Evolutionary conservation across 2,888 invertebrate genomes (phyloP), one percentile per base, ranked within the genome.

Genomic region (Pilophorus perplexus): DNA sequence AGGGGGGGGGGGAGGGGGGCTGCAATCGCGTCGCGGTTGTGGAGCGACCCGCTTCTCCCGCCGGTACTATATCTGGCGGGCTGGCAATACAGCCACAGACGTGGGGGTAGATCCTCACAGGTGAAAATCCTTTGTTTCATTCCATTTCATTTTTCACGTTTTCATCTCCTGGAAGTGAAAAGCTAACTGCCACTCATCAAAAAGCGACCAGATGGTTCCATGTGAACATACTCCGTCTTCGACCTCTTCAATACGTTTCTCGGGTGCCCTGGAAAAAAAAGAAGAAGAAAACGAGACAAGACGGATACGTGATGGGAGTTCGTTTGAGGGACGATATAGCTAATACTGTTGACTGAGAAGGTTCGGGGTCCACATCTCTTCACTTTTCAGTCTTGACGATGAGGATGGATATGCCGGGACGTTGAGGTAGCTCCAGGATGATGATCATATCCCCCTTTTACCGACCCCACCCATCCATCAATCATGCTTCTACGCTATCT

Each of bases 361-460:
- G 46, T 2, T 22, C n/a, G 22, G n/a, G 23, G 23, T 23, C 46
- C 46, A 46, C 46, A 46, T 46, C 46, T 44, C 44, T 44, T 44
- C 44, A 10, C 46, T 23, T 25, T 46, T 46, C 23, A 12, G 23
- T 8, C 12, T 25, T 22, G 16, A 22, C 18, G 18, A 18, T 8
- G 44, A 4, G 44, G 22, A n/a, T 42, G 14, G 18, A 44, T 44
- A 22, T 18, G 4, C 8, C 3, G 1, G 42, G 42, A 1, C 6
- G 23, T n/a, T 22, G 23, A 22, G 46, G 46, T 3, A 14, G 46
- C 25, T 38, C 25, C 12, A 46, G 23, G 46, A n/a, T 46, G 46
- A 46, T 46, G 46, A 46, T 46, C n/a, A n/a, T n/a, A n/a, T n/a
- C n/a, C n/a, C 46, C 20, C 46, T 46, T 46, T 46, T 23, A 46